A percentile compares a stretch with the other conserved stretches of the same genome.
Evolutionary conservation across 2,797 vertebrate species (phyloP).

Genomic region (Helostoma temminkii): DNA sequence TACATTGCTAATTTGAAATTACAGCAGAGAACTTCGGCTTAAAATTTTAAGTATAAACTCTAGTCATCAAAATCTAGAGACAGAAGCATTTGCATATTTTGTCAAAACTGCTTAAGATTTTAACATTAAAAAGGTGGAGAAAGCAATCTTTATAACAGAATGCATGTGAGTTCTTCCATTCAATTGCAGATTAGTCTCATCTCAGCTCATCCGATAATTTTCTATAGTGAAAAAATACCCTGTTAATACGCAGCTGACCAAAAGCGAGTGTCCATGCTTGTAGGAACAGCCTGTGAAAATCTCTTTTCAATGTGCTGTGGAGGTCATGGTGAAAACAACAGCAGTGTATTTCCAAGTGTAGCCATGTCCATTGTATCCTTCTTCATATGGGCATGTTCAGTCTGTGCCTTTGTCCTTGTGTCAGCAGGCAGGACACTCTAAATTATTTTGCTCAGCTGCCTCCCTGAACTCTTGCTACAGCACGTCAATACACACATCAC

Average conservation of each 20-base stretch:
- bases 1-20: background rate
- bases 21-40: background rate
- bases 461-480: slow-evolving; percentile 88
- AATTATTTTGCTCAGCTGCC: slow-evolving; percentile 90
- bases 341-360: slow-evolving; percentile 84
- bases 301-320: slow-evolving; percentile 78
- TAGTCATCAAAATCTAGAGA: background rate
- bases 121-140: background rate
- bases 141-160: background rate
- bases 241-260: slow-evolving; percentile 55
- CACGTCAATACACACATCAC: slow-evolving; percentile 87
- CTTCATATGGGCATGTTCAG: slow-evolving; percentile 84
- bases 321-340: slow-evolving; percentile 86
- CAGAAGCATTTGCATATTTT: slow-evolving; percentile 3
- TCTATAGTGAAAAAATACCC: slow-evolving; percentile 37
- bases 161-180: slow-evolving; percentile 6
- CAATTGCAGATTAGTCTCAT: slow-evolving; percentile 15
- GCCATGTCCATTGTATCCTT: slow-evolving; percentile 83
- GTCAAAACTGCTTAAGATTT: background rate
- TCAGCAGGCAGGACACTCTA: slow-evolving; percentile 88
- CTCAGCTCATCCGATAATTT: slow-evolving; percentile 50
- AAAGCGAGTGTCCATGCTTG: slow-evolving; percentile 47
- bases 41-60: background rate
- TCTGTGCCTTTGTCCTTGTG: slow-evolving; percentile 87
- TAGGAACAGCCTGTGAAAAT: slow-evolving; percentile 71